These are phyloP conservation scores for Melanotus villosus DNA, from an alignment of 2,888 invertebrate genomes.

Conservation along the genomic window DNA sequence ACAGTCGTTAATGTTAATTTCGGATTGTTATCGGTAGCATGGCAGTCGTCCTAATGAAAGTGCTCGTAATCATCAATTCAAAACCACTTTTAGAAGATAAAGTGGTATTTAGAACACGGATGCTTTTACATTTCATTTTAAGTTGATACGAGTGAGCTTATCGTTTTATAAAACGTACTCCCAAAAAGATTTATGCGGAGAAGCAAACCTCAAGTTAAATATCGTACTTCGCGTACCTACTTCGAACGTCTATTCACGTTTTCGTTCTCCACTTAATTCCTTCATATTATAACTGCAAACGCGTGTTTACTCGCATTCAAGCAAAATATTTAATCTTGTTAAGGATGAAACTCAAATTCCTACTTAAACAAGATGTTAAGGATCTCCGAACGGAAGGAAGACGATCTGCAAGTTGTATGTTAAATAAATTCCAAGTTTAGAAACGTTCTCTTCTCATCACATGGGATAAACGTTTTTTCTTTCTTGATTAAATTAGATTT, in stretches of 20 bases:
- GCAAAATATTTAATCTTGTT: constrained; percentile 3
- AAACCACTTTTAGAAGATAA: constrained; percentile 5
- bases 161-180: constrained; percentile 15
- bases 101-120: constrained; percentile 5
- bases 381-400: no score
- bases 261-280: background rate
- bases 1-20: background rate
- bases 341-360: background rate
- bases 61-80: constrained; percentile 17
- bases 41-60: constrained; percentile 8
- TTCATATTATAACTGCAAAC: no score
- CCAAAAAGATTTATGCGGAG: constrained; percentile 12
- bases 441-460: no score
- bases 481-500: background rate
- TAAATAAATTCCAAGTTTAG: no score
- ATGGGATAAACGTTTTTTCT: background rate
- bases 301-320: background rate
- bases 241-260: background rate
- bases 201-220: constrained; percentile 8
- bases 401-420: no score
- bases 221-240: no score
- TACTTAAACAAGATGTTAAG: no score
- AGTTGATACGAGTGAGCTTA: constrained; percentile 14
- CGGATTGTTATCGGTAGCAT: constrained; percentile 6
- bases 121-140: constrained; percentile 12